phyloP scores from a whole-genome alignment of 2,113 vertebrate species.

The Sylvietta virens region DNA sequence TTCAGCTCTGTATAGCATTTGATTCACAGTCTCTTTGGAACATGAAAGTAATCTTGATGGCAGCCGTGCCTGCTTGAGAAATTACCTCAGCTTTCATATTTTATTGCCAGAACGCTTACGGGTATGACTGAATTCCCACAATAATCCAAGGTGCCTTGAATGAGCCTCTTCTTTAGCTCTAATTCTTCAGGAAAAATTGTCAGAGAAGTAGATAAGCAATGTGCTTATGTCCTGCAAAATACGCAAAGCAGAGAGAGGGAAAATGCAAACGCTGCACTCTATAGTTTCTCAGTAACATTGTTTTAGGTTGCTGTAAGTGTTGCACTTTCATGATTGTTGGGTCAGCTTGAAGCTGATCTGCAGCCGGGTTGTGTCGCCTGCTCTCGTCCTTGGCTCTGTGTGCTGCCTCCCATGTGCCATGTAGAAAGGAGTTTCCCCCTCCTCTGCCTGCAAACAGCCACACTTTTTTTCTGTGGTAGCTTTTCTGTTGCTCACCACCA shows the following conservation, averaged over 20 bases:
- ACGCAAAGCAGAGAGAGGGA: neutral
- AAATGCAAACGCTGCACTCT: fast-evolving
- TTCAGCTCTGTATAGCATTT: neutral
- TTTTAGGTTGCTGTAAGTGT: neutral
- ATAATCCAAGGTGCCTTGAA: neutral
- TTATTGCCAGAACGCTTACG: neutral
- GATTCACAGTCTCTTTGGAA: neutral
- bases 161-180: neutral
- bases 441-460: neutral
- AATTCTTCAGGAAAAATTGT: neutral
- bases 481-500: neutral
- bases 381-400: neutral
- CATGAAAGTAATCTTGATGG: neutral
- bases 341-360: neutral
- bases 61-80: neutral
- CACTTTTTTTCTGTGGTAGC: neutral
- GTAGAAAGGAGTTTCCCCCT: neutral
- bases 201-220: neutral
- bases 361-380: fast-evolving
- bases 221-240: neutral
- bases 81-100: neutral
- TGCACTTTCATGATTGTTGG: neutral
- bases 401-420: neutral
- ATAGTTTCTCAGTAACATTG: neutral
- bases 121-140: neutral